Conservation (phyloP, 2,113 vertebrate genomes). For the Aythya baeri region DNA sequence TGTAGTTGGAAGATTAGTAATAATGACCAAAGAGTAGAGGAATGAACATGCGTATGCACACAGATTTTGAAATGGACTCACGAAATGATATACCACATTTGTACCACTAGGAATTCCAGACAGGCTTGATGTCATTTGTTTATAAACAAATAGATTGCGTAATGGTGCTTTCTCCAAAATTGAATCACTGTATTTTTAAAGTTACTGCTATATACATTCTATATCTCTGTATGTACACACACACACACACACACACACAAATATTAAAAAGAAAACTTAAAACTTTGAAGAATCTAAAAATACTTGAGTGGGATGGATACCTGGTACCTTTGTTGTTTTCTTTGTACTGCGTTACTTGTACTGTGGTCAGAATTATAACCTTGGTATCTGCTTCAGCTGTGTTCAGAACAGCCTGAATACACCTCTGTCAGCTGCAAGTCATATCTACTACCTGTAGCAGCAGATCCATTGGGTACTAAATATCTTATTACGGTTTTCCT, state of each 20-base stretch:
- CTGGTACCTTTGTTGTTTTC: background rate
- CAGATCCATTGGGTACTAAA: background rate
- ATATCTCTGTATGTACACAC: background rate
- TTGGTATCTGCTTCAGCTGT: background rate
- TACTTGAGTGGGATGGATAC: background rate
- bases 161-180: background rate
- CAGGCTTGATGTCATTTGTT: background rate
- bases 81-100: background rate
- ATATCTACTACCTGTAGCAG: background rate
- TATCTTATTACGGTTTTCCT: background rate
- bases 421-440: background rate
- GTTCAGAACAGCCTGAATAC: background rate
- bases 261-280: background rate
- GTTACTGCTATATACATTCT: background rate
- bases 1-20: background rate
- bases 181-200: background rate
- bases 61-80: background rate
- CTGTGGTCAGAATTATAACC: background rate
- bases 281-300: background rate
- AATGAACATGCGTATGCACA: fast-evolving
- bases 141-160: background rate
- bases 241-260: too few species aligned
- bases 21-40: background rate
- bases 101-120: background rate
- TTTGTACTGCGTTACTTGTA: background rate